Conservation (phyloP, 92 coral and sea anemone genomes). For the Epizoanthus illoricatus region DNA sequence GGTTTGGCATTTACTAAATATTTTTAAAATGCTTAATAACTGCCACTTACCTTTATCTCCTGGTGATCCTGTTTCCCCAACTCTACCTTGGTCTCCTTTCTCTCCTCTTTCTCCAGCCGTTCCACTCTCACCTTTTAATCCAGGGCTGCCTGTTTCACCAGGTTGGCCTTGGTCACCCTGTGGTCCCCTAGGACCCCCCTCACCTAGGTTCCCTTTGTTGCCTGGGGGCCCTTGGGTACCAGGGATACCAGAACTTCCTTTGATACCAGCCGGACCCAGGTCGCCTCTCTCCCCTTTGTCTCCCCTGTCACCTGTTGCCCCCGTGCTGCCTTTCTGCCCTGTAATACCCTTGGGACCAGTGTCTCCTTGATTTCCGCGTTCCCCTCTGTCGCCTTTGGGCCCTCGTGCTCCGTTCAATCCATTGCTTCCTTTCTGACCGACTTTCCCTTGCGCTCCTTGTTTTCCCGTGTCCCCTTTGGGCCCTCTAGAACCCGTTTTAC, state of each 20-base stretch:
- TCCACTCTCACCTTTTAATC: background rate
- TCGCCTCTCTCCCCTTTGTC: background rate
- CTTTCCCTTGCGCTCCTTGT: too few species aligned
- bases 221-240: background rate
- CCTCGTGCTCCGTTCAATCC: too few species aligned
- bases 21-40: too few species aligned
- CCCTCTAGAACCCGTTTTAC: too few species aligned
- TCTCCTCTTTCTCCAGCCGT: slow-evolving; percentile 1
- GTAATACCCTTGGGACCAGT: too few species aligned
- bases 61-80: slow-evolving; percentile 3
- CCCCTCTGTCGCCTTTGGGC: too few species aligned
- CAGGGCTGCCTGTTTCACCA: slow-evolving; percentile 9
- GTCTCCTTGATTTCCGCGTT: too few species aligned
- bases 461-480: too few species aligned
- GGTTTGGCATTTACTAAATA: too few species aligned
- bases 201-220: background rate
- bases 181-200: slow-evolving; percentile 12
- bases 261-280: background rate
- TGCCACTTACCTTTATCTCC: background rate
- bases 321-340: too few species aligned
- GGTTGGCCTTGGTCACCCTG: slow-evolving; percentile 10
- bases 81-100: slow-evolving; percentile 2
- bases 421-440: too few species aligned
- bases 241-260: background rate
- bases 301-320: background rate